Percentiles rank a stretch among this genome's conserved stretches.
phyloP scores from a whole-genome alignment of 2,797 vertebrate species.

The Pipistrellus nathusii region DNA sequence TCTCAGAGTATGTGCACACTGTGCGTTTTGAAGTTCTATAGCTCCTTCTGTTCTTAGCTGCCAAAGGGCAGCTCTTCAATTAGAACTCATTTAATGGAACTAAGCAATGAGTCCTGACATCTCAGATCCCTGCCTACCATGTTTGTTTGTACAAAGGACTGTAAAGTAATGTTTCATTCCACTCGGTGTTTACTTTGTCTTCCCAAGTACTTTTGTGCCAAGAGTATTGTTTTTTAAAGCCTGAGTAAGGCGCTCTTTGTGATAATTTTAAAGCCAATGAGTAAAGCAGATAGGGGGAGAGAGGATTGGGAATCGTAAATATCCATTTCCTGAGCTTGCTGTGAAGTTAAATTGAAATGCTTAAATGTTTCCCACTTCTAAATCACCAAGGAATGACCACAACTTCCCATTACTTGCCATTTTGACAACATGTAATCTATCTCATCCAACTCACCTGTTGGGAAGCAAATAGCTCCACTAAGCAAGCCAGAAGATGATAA shows the following conservation, averaged over 20 bases:
- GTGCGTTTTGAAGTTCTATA: not conserved
- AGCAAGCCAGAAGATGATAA: conserved; percentile 61
- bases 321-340: conserved; percentile 41
- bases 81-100: not conserved
- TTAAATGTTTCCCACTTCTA: conserved; percentile 46
- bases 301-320: conserved; percentile 22
- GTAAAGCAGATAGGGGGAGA: not conserved
- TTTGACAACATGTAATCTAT: conserved; percentile 73
- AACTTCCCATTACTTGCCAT: conserved; percentile 60
- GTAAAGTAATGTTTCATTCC: conserved; percentile 39
- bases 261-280: conserved; percentile 51
- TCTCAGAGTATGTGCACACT: not conserved
- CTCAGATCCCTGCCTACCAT: not conserved
- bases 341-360: conserved; percentile 55
- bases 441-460: conserved; percentile 63
- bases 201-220: conserved; percentile 32
- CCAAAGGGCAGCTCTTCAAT: not conserved
- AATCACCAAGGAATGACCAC: conserved; percentile 67
- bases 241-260: not conserved
- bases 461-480: conserved; percentile 59
- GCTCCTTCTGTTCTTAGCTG: not conserved
- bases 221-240: not conserved
- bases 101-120: not conserved
- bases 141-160: not conserved
- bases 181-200: not conserved